These are phyloP conservation scores for Helicoverpa zea DNA, from an alignment of 1,140 invertebrate species.

Conservation along the genomic window DNA sequence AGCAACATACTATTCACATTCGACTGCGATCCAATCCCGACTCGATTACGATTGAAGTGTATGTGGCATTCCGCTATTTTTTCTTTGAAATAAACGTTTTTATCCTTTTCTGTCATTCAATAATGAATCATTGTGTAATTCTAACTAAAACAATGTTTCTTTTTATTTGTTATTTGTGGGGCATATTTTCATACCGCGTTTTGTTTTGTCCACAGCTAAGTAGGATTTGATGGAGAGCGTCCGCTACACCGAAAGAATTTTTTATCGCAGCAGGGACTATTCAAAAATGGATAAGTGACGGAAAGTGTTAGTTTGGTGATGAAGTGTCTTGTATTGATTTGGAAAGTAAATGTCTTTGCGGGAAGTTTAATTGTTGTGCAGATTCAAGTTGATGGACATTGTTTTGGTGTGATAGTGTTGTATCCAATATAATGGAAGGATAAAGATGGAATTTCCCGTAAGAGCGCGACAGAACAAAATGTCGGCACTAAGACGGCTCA, in stretches of 20 bases:
- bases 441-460: slow-evolving; percentile 79
- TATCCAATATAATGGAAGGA: slow-evolving; percentile 85
- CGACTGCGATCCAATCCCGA: too few species aligned
- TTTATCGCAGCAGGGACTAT: slow-evolving; percentile 84
- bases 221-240: slow-evolving; percentile 65
- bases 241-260: slow-evolving; percentile 79
- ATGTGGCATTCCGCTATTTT: too few species aligned
- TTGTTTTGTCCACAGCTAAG: slow-evolving; percentile 73
- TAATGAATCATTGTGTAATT: too few species aligned
- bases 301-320: slow-evolving; percentile 79
- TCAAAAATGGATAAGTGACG: slow-evolving; percentile 80
- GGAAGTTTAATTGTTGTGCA: slow-evolving; percentile 72
- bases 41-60: too few species aligned
- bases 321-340: slow-evolving; percentile 75
- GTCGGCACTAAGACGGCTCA: slow-evolving; percentile 64
- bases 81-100: too few species aligned
- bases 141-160: too few species aligned
- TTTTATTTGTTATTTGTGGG: background rate
- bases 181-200: background rate
- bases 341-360: slow-evolving; percentile 66
- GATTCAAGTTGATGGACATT: slow-evolving; percentile 78
- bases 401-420: slow-evolving; percentile 84
- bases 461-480: slow-evolving; percentile 63
- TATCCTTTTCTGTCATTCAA: too few species aligned
- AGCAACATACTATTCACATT: too few species aligned